Conservation (phyloP, 2,888 invertebrate genomes). For the Panopea generosa region DNA sequence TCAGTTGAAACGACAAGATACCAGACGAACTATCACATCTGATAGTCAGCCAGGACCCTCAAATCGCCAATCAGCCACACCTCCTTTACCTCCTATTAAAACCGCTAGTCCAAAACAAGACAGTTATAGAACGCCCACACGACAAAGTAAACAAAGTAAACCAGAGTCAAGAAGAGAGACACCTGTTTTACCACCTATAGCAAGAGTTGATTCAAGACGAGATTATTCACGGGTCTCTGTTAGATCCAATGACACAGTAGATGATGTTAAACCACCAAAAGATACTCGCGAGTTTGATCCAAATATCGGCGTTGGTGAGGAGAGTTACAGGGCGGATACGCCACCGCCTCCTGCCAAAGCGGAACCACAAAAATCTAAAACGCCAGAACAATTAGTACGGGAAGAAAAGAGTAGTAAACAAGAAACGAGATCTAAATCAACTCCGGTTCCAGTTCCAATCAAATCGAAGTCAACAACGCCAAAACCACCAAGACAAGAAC, state of each 20-base stretch:
- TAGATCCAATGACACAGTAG: conserved; percentile 11
- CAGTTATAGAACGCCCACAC: conserved; percentile 19
- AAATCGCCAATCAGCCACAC: conserved; percentile 52
- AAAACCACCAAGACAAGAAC: not conserved
- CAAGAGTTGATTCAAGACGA: conserved; percentile 11
- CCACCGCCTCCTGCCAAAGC: conserved; percentile 14
- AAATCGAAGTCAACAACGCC: not conserved
- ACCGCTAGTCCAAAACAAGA: conserved; percentile 38
- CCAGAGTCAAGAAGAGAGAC: conserved; percentile 39
- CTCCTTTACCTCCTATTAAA: conserved; percentile 59
- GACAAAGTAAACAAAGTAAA: conserved; percentile 14
- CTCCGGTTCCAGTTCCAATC: not conserved
- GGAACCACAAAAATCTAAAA: conserved; percentile 11
- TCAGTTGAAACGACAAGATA: conserved; percentile 51
- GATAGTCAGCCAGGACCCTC: conserved; percentile 53
- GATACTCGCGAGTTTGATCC: conserved; percentile 59
- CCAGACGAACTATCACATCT: conserved; percentile 27
- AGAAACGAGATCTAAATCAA: not conserved
- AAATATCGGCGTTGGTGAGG: conserved; percentile 52
- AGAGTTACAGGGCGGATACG: conserved; percentile 7
- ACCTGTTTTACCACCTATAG: conserved; percentile 58
- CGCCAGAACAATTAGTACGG: conserved; percentile 9
- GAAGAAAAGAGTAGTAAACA: not conserved
- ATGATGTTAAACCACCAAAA: conserved; percentile 50
- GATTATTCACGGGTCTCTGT: no score